These are phyloP conservation scores for Melanaphis sacchari DNA, from an alignment of 1,140 invertebrate species.

Conservation along the genomic window DNA sequence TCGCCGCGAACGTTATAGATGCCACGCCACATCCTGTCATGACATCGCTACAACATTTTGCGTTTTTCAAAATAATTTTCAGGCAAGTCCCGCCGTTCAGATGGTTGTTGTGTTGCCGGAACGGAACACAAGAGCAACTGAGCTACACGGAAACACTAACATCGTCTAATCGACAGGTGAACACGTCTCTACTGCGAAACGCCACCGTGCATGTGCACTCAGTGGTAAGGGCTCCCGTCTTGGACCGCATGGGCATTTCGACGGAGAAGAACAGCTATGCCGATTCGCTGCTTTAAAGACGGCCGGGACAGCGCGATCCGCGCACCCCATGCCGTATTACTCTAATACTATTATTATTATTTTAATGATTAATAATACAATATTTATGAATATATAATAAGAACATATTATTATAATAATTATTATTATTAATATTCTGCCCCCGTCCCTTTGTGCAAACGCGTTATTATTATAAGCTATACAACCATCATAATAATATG, in stretches of 20 bases:
- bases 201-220: slow-evolving; percentile 49
- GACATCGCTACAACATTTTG: background rate
- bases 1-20: background rate
- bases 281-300: slow-evolving; percentile 46
- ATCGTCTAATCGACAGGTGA: slow-evolving; percentile 57
- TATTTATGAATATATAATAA: background rate
- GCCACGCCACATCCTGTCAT: background rate
- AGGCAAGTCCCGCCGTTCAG: slow-evolving; percentile 58
- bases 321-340: background rate
- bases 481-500: background rate
- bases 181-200: slow-evolving; percentile 53
- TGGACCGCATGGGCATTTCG: slow-evolving; percentile 47
- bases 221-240: slow-evolving; percentile 47
- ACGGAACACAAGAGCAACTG: slow-evolving; percentile 50
- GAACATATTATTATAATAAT: background rate
- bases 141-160: slow-evolving; percentile 59
- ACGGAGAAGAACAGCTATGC: slow-evolving; percentile 50
- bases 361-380: background rate
- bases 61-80: slow-evolving; percentile 36
- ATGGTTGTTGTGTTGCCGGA: slow-evolving; percentile 58
- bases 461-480: background rate
- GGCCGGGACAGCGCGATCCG: background rate
- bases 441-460: background rate
- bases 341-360: background rate
- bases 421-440: background rate